Evolutionary conservation across 2,797 vertebrate genomes (phyloP).

Genomic region (Serranus cabrilla): DNA sequence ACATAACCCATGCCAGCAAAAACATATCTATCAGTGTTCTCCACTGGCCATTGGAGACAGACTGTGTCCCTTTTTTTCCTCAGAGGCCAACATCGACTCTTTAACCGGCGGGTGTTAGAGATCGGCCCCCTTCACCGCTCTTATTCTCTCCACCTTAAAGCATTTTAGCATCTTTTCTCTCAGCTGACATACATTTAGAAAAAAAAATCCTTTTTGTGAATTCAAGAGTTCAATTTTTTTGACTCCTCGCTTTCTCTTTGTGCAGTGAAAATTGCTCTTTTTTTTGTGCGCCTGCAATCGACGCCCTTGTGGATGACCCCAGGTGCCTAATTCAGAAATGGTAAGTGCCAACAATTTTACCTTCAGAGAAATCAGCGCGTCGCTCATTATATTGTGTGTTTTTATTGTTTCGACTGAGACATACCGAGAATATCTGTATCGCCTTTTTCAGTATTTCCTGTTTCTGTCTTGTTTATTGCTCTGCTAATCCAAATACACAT

Average conservation of each 20-base stretch:
- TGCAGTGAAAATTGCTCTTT: conserved; percentile 58
- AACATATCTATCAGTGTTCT: conserved; percentile 84
- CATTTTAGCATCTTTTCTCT: conserved; percentile 34
- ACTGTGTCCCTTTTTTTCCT: conserved; percentile 47
- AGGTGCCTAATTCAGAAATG: conserved; percentile 67
- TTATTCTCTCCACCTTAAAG: conserved; percentile 13
- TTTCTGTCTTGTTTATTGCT: background rate
- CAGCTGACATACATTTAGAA: background rate
- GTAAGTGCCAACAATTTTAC: conserved; percentile 80
- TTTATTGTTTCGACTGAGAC: conserved; percentile 1
- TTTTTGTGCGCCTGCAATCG: conserved; percentile 51
- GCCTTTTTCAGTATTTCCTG: background rate
- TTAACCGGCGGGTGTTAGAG: conserved; percentile 21
- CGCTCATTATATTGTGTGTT: conserved; percentile 10
- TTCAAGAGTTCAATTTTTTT: conserved; percentile 48
- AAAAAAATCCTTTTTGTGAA: conserved; percentile 27
- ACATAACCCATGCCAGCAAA: conserved; percentile 84
- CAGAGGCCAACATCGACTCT: conserved; percentile 66
- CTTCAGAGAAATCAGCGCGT: conserved; percentile 21
- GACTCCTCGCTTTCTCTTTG: conserved; percentile 51
- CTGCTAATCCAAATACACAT: conserved; percentile 5
- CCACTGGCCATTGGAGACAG: conserved; percentile 72
- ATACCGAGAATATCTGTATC: background rate
- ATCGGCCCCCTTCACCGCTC: conserved; percentile 21
- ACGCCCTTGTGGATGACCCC: conserved; percentile 73